Conservation (phyloP, 2,113 vertebrate species). For the Percina caprodes region DNA sequence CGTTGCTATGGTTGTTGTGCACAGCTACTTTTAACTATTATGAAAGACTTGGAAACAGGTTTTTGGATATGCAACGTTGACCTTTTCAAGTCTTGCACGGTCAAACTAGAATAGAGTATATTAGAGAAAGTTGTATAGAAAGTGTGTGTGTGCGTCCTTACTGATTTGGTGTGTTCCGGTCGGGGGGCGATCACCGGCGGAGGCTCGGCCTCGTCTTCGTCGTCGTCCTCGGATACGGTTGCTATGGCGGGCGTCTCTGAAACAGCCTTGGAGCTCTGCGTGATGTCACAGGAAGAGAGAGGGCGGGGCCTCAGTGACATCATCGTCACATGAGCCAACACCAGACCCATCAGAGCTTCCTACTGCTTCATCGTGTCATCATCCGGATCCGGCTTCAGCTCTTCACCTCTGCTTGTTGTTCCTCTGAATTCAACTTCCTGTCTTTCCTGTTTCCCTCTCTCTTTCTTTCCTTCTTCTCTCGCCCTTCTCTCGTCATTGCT, state of each 20-base stretch:
- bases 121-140: neutral
- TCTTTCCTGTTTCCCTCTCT: neutral
- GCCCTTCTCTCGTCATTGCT: constrained; percentile 29
- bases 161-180: constrained; percentile 97
- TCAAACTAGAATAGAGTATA: too few species aligned
- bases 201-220: constrained; percentile 90
- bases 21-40: too few species aligned
- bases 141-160: constrained; percentile 77
- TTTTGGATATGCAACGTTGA: too few species aligned
- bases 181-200: constrained; percentile 94
- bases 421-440: neutral
- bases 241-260: constrained; percentile 92
- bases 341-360: constrained; percentile 61
- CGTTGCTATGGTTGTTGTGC: too few species aligned
- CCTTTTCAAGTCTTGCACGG: too few species aligned
- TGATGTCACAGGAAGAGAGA: constrained; percentile 43
- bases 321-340: constrained; percentile 53
- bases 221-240: constrained; percentile 92
- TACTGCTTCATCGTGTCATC: constrained; percentile 21
- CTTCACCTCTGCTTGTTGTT: constrained; percentile 1
- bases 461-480: constrained; percentile 15
- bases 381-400: neutral
- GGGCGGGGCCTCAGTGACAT: constrained; percentile 61
- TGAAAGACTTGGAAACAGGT: too few species aligned
- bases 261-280: constrained; percentile 90